Base-by-base conservation (phyloP, 2,113 vertebrate genomes). In the Cebus imitator region DNA sequence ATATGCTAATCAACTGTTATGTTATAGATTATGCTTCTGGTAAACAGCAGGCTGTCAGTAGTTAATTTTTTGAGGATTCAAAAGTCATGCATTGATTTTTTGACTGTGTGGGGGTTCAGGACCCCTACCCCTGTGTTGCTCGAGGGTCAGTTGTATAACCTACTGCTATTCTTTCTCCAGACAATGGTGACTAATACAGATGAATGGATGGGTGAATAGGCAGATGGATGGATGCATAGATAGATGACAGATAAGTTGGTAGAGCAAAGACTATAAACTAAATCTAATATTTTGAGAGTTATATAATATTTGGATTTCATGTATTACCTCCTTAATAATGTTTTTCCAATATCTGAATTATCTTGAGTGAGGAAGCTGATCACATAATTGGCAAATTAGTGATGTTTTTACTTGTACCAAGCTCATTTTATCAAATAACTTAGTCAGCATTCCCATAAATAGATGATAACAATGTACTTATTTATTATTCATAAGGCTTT, bases 141-240 rank as follows among this genome's bases (percentile, higher is more conserved):
- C 4, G 35, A 68, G 16, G 32, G 66, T 35, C 32, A 68, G 16
- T 35, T 68, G 32, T 7, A 68, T 35, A 68, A 35, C 23, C 72
- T 75, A 43, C 40, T 43, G 11, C 23, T 43, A 18, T 72, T 72
- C 18, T 40, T 72, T 72, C n/a, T 72, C 18, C n/a, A 18, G n/a
- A 23, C 3, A 72, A 21, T 21, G 20, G 3, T 40, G 61, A 68
- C 14, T 68, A 68, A 35, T 68, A n/a, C 3, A 35, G 66, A 68
- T 3, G 7, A 32, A 68, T 68, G 16, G 13, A 68, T 68, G 66
- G 13, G 32, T 17, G 32, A 35, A 18, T n/a, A 68, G 66, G 35
- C 0, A 3, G 32, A 18, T 35, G 7, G 32, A 68, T 18, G 16
- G 13, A 17, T 68, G 0, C 2, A 68, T 14, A 3, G 13, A 32